These are phyloP conservation scores for Ephialtes manifestator DNA, from an alignment of 2,888 invertebrate genomes.

Conservation along the genomic window DNA sequence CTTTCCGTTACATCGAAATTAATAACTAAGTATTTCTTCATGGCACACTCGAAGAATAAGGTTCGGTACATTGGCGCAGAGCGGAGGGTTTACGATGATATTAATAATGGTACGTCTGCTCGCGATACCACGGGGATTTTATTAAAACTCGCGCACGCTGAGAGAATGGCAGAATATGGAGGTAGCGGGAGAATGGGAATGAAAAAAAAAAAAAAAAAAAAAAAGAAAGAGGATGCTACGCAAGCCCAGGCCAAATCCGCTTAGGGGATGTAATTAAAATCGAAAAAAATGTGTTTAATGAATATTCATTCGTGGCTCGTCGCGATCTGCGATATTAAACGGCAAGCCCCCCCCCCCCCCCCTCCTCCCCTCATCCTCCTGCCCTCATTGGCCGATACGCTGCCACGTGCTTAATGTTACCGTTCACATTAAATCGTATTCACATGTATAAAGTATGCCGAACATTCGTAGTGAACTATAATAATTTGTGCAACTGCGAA, in stretches of 20 bases:
- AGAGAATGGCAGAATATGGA: constrained; percentile 72
- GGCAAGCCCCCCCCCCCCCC: constrained; percentile 21
- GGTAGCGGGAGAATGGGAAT: constrained; percentile 69
- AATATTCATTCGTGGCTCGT: constrained; percentile 79
- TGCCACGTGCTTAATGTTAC: constrained; percentile 31
- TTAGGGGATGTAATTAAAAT: constrained; percentile 85
- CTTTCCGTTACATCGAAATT: constrained; percentile 78
- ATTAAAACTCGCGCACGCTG: constrained; percentile 80
- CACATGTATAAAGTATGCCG: too few species aligned
- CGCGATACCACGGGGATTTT: constrained; percentile 80
- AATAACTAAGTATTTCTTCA: constrained; percentile 85
- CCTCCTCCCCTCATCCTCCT: neutral
- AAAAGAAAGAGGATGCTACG: constrained; percentile 73
- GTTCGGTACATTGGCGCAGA: constrained; percentile 45
- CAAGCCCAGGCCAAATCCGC: constrained; percentile 82
- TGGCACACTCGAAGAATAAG: constrained; percentile 81
- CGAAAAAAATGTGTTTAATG: constrained; percentile 84
- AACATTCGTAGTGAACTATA: too few species aligned
- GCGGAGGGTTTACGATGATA: constrained; percentile 76
- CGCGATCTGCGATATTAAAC: constrained; percentile 68
- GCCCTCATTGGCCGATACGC: neutral
- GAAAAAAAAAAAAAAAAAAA: constrained; percentile 53
- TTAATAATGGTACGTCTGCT: constrained; percentile 84
- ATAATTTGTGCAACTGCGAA: too few species aligned
- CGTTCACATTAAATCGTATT: constrained; percentile 37